Percentiles rank a stretch among this genome's conserved stretches.
Conservation (phyloP, 2,888 invertebrate species). For the Vesta saturnalis region DNA sequence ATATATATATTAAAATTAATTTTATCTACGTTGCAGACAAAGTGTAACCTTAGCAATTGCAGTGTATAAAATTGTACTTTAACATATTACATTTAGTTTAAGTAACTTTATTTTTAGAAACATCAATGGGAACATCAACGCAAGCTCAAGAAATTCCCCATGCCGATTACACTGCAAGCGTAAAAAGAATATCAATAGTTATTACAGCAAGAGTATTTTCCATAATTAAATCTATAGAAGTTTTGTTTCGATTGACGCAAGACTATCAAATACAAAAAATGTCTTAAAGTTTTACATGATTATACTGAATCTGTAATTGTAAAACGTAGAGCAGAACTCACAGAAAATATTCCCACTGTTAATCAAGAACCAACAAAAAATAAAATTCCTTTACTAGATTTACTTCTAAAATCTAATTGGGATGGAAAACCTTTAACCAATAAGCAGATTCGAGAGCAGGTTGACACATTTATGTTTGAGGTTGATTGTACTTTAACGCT, state of each 20-base stretch:
- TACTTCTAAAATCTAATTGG: not conserved
- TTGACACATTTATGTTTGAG: conserved; percentile 15
- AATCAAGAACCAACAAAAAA: conserved; percentile 67
- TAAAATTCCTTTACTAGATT: conserved; percentile 20
- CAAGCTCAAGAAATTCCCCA: conserved; percentile 75
- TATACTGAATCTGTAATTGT: conserved; percentile 68
- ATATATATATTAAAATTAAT: too few relatives aligned
- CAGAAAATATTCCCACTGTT: too few relatives aligned
- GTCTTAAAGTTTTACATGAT: conserved; percentile 62
- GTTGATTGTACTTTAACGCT: not conserved
- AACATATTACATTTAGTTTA: too few relatives aligned
- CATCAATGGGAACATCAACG: conserved; percentile 76
- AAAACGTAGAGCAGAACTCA: conserved; percentile 54
- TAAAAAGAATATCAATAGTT: conserved; percentile 64
- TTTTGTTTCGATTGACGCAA: conserved; percentile 63
- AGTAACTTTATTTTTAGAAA: too few relatives aligned
- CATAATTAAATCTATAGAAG: conserved; percentile 63
- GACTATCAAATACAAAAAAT: conserved; percentile 68
- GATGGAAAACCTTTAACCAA: not conserved
- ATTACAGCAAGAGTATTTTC: conserved; percentile 47
- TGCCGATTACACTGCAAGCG: conserved; percentile 77
- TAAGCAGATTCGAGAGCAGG: conserved; percentile 6
- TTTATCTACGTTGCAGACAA: too few relatives aligned
- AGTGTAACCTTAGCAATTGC: too few relatives aligned
- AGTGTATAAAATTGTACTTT: too few relatives aligned